Evolutionary conservation across 2,888 invertebrate species (phyloP), one percentile per base, ranked within the genome.

Genomic region (Ariolimax columbianus): DNA sequence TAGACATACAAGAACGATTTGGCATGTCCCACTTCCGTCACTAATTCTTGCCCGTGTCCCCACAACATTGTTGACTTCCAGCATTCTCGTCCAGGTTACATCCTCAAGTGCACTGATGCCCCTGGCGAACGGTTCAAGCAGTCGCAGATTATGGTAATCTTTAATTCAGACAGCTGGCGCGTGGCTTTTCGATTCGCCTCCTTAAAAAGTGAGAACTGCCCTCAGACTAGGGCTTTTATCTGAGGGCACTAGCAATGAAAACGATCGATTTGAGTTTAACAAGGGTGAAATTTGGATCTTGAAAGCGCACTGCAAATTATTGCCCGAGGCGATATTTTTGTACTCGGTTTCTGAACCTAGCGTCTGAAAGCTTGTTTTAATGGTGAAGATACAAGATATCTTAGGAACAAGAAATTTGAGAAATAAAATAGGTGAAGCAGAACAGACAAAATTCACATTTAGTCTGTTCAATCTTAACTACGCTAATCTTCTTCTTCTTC

Each of bases 221-320:
- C 40, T 66, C 43, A 14, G 66, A 79, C 40, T 43, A 30, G 33
- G 33, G 79, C 66, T 66, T 43, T 79, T 68, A 38, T 79, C n/a
- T 33, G 40, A 66, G 79, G 66, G 43, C 68, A 63, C 63, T 79
- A 1, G 66, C 79, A 66, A 43, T 66, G 30, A 47, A 79, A 30
- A 30, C 63, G 68, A 79, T 79, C 79, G 79, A 79, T 79, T 66
- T 40, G 55, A 33, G 26, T 79, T 81, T 70, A 81, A 81, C 55
- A 72, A 72, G 81, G 72, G 72, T 73, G 81, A 81, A 51, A 81
- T 81, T 51, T 81, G 72, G 72, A 33, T 81, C 72, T 26, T 55
- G 40, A n/a, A 26, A 81, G 55, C 38, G 68, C 47, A 43, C 33
- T 79, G 68, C 79, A 79, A 79, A 63, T 79, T 79, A 47, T 63